Conservation (phyloP, 1,140 invertebrate genomes). For the Neodiprion virginianus region DNA sequence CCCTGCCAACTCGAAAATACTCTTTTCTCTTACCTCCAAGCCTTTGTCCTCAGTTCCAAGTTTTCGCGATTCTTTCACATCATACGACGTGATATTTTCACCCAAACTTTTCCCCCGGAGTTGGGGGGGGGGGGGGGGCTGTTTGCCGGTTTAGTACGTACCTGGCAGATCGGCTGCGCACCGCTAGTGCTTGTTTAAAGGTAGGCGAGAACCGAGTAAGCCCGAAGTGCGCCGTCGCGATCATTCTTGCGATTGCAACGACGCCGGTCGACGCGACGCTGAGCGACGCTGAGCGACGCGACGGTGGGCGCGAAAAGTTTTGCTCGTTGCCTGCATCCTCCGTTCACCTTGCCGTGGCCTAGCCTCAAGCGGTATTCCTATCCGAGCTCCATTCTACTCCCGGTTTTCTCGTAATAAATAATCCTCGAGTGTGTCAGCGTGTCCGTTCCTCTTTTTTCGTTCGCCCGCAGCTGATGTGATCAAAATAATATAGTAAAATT, state of each 20-base stretch:
- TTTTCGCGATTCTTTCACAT: no score
- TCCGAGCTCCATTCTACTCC: background rate
- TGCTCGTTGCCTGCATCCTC: conserved; percentile 32
- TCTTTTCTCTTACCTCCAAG: no score
- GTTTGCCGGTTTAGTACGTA: background rate
- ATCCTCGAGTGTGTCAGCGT: no score
- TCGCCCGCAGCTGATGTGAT: no score
- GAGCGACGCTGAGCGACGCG: conserved; percentile 51
- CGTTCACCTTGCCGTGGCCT: conserved; percentile 58
- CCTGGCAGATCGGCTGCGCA: background rate
- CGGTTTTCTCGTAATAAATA: background rate
- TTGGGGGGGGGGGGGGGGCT: no score
- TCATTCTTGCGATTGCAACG: conserved; percentile 14
- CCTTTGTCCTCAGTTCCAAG: no score
- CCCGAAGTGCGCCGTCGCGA: background rate
- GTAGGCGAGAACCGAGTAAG: background rate
- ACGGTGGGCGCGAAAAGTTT: conserved; percentile 19
- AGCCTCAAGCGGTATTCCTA: conserved; percentile 50
- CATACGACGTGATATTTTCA: no score
- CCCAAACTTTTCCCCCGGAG: no score
- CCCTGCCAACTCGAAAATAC: no score
- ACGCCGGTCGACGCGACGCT: conserved; percentile 11
- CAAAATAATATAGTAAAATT: no score
- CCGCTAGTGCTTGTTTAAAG: background rate
- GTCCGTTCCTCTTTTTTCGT: no score